Evolutionary conservation across 1,140 invertebrate genomes (phyloP), one percentile per base, ranked within the genome.

Genomic region (Aphis craccivora): DNA sequence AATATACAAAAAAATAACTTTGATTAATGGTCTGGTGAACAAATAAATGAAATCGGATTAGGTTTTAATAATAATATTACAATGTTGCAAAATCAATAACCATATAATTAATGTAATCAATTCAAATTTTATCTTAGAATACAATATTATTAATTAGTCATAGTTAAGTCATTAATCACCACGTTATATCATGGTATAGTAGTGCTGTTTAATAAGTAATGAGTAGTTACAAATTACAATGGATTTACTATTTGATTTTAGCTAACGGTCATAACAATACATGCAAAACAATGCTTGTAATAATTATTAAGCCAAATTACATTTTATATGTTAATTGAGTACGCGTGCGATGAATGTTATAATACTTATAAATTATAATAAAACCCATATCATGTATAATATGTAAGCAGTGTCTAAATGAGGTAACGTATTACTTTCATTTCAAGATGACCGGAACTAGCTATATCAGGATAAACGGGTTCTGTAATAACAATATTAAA

Each of bases 401-500:
- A 67, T 43, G 30, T 90, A n/a, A 90, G 40, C 53, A 55, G 37
- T 40, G 45, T 22, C 35, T 86, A 92, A 92, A 86, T 93, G 91
- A 93, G 91, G 91, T 93, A 93, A 93, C 40, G 43, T 35, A 53
- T 92, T 86, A 93, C 91, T 93, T 93, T 93, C 91, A 93, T 93
- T 93, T 93, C 45, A 83, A 83, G 91, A 93, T 93, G 91, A 93
- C 91, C 91, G 91, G 91, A 93, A 93, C 91, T 93, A 55, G 35
- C 81, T 53, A 43, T 93, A 84, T 40, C 91, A 43, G 67, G 91
- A 93, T 93, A 93, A 93, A 93, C 91, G 48, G 37, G 91, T 93
- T 86, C 35, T n/a, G 48, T 53, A 86, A 93, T 93, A 93, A 93
- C 37, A 84, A 84, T 84, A 83, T 93, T 53, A 53, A 93, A 81